phyloP scores from a whole-genome alignment of 2,113 vertebrate species.

The Bufo bufo region DNA sequence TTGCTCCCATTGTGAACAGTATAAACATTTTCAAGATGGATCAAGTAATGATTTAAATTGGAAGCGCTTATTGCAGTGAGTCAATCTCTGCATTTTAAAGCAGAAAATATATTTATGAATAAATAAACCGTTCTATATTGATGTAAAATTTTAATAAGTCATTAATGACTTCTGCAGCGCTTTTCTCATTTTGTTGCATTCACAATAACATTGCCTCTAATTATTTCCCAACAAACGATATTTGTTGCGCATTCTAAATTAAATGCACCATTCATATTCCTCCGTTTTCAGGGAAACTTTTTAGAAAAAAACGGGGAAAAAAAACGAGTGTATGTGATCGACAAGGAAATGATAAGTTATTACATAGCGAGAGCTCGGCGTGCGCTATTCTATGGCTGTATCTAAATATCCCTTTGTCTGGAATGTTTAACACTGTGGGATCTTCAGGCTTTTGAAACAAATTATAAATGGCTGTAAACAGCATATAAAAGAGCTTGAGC shows the following conservation, averaged over 20 bases:
- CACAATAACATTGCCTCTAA: slow-evolving; percentile 30
- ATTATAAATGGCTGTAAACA: slow-evolving; percentile 9
- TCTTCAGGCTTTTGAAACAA: slow-evolving; percentile 30
- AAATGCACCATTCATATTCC: neutral
- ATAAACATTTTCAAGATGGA: neutral
- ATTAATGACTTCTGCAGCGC: slow-evolving; percentile 18
- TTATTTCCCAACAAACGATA: neutral
- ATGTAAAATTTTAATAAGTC: slow-evolving; percentile 40
- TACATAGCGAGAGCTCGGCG: neutral
- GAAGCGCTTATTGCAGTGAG: neutral
- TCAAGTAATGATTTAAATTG: neutral
- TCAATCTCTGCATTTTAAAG: slow-evolving; percentile 1
- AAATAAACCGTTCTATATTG: slow-evolving; percentile 35
- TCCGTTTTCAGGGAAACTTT: neutral
- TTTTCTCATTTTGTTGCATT: slow-evolving; percentile 10
- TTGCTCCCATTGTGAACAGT: neutral
- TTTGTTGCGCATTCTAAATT: slow-evolving; percentile 38
- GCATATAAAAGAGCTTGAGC: slow-evolving; percentile 21
- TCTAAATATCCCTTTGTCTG: neutral
- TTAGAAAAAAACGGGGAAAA: neutral
- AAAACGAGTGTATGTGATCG: neutral
- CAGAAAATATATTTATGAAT: slow-evolving; percentile 1
- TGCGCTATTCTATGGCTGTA: slow-evolving; percentile 5
- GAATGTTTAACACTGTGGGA: slow-evolving; percentile 36
- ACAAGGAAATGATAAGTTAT: slow-evolving; percentile 35